phyloP scores from a whole-genome alignment of 1,140 invertebrate genomes.

The Idris sp. region DNA sequence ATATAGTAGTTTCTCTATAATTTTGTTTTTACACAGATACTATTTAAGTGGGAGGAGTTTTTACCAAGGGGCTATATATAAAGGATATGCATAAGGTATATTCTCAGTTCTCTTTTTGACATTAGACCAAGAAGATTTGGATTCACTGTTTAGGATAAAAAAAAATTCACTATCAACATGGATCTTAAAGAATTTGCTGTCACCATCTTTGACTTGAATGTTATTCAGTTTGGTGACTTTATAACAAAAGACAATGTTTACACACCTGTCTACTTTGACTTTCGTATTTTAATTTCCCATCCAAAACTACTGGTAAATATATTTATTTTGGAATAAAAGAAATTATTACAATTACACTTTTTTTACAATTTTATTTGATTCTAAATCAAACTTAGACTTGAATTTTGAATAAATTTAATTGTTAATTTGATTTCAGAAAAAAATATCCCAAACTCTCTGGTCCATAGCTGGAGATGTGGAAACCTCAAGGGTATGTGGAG shows the following conservation, averaged over 20 bases:
- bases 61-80: too few relatives aligned
- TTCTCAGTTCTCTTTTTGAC: too few relatives aligned
- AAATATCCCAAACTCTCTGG: slow-evolving; percentile 83
- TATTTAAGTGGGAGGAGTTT: too few relatives aligned
- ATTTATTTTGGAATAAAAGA: too few relatives aligned
- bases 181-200: slow-evolving; percentile 77
- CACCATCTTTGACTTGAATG: slow-evolving; percentile 82
- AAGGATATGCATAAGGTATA: too few relatives aligned
- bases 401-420: too few relatives aligned
- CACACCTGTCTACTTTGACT: slow-evolving; percentile 96
- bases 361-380: too few relatives aligned
- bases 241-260: slow-evolving; percentile 92
- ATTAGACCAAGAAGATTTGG: neutral
- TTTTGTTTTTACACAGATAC: too few relatives aligned
- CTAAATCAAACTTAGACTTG: too few relatives aligned
- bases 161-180: slow-evolving; percentile 22
- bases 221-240: slow-evolving; percentile 94
- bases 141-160: neutral
- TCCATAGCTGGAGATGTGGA: slow-evolving; percentile 78
- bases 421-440: slow-evolving; percentile 77
- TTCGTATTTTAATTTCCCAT: slow-evolving; percentile 91
- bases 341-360: too few relatives aligned
- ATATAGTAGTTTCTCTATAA: too few relatives aligned
- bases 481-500: slow-evolving; percentile 91
- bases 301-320: slow-evolving; percentile 88